phyloP scores from a whole-genome alignment of 1,140 invertebrate species.

The Spodoptera litura region DNA sequence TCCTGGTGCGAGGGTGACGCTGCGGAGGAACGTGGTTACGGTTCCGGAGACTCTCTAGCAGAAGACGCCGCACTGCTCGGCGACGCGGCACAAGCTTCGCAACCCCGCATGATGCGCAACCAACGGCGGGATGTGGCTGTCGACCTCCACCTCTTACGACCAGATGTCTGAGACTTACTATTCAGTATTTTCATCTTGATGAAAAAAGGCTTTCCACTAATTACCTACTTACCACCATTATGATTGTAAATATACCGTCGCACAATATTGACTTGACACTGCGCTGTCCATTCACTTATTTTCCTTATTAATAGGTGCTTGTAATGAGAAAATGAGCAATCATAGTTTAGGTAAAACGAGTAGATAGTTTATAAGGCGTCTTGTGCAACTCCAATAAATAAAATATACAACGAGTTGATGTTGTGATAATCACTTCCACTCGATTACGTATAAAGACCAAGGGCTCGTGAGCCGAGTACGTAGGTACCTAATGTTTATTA shows the following conservation, averaged over 20 bases:
- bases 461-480: conserved; percentile 63
- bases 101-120: conserved; percentile 70
- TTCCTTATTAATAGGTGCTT: conserved; percentile 62
- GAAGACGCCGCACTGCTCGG: conserved; percentile 87
- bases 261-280: conserved; percentile 52
- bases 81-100: conserved; percentile 64
- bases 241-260: conserved; percentile 36
- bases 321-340: conserved; percentile 62
- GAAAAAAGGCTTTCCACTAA: conserved; percentile 35
- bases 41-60: conserved; percentile 83
- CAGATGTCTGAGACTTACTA: conserved; percentile 72
- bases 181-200: not conserved
- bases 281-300: conserved; percentile 59
- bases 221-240: not conserved
- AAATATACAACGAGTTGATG: conserved; percentile 74
- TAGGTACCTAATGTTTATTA: conserved; percentile 57
- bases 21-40: conserved; percentile 84
- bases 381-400: conserved; percentile 64
- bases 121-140: conserved; percentile 79
- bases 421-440: conserved; percentile 67
- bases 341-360: conserved; percentile 59
- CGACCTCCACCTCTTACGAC: conserved; percentile 80
- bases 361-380: conserved; percentile 57
- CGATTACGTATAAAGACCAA: conserved; percentile 69
- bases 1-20: conserved; percentile 85